Evolutionary conservation across 2,888 invertebrate species (phyloP), one percentile per base, ranked within the genome.

Genomic region (Allolobophora icterica): DNA sequence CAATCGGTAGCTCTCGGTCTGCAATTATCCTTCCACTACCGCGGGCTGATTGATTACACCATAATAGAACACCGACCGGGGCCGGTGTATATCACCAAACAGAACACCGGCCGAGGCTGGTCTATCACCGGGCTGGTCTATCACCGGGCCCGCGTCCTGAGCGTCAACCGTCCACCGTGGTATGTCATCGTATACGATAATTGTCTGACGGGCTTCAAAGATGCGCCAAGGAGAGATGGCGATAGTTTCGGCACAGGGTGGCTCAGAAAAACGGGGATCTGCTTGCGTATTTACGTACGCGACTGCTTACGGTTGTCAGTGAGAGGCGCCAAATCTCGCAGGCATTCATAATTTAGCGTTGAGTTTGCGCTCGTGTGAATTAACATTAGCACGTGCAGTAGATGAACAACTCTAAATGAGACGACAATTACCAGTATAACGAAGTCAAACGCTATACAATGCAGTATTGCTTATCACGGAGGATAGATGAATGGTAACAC

Each of bases 21-120:
- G 71, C 71, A 71, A 71, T 71, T 71, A 71, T n/a, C 30, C n/a
- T 0, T 71, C 11, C 11, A 71, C 71, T n/a, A 71, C 8, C 30
- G n/a, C 71, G 19, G 42, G 71, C n/a, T 71, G 71, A 71, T n/a
- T 71, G 71, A 71, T 71, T 71, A 13, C 71, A 71, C 71, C 71
- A 71, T n/a, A 71, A 71, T n/a, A 71, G 71, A 71, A 71, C 71
- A 71, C 71, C 71, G 71, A 71, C 71, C 71, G 71, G 71, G 30
- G 71, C 30, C 8, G n/a, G 71, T 52, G 52, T 71, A 71, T 71
- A 71, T 71, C 71, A 71, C 71, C 71, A 71, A 71, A 71, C 71
- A 71, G 71, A n/a, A n/a, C 71, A 71, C 71, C 71, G n/a, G 52
- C 52, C 19, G 52, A 71, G 6, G 71, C 71, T 71, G 71, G 30